Conservation (phyloP, 2,797 vertebrate species). For the Gastrophryne carolinensis region DNA sequence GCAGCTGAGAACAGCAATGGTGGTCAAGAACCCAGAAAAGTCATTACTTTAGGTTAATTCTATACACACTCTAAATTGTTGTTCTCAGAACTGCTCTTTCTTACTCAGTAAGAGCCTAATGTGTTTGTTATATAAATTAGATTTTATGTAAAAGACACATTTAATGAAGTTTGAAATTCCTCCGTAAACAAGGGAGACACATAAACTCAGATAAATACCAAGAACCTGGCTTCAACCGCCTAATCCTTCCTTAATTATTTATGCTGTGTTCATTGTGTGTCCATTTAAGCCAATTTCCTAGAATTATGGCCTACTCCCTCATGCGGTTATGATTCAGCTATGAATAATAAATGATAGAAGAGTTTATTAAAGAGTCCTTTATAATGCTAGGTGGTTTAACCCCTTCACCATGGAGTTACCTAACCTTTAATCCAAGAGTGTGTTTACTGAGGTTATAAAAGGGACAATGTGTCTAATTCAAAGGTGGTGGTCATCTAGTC, state of each 20-base stretch:
- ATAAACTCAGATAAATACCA: not conserved
- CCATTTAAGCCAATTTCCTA: not conserved
- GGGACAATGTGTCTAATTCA: too few relatives aligned
- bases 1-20: too few relatives aligned
- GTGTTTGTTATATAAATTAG: not conserved
- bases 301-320: not conserved
- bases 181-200: not conserved
- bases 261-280: not conserved
- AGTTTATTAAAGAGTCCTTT: not conserved
- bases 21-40: too few relatives aligned
- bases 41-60: too few relatives aligned
- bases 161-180: not conserved
- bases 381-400: not conserved
- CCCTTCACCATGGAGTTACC: not conserved
- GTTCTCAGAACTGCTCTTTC: too few relatives aligned
- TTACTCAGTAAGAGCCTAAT: too few relatives aligned
- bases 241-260: conserved; percentile 7
- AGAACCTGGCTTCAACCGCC: not conserved
- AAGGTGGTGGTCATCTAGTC: too few relatives aligned
- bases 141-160: not conserved
- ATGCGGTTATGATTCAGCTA: not conserved
- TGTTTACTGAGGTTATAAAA: too few relatives aligned
- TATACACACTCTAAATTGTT: too few relatives aligned
- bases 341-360: conserved; percentile 9
- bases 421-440: not conserved